Evolutionary conservation across 2,797 vertebrate species (phyloP).

Genomic region (Manis pentadactyla): DNA sequence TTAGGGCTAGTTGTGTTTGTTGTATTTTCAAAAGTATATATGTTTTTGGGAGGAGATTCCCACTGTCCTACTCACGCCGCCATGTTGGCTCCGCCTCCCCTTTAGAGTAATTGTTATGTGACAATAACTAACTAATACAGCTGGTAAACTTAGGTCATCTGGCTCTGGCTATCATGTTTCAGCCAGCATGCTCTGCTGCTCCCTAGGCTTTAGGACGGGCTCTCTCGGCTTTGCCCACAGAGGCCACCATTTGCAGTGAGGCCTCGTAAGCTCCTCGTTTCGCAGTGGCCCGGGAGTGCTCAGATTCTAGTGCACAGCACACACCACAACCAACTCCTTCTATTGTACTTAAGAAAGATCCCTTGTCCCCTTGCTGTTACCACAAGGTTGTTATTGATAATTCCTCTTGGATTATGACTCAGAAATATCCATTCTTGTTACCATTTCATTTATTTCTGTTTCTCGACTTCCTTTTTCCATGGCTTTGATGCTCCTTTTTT

Average conservation of each 20-base stretch:
- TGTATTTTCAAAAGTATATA: too few species aligned
- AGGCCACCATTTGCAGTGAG: not conserved
- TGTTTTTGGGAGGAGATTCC: too few species aligned
- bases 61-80: too few species aligned
- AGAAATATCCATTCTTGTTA: not conserved
- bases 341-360: not conserved
- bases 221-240: not conserved
- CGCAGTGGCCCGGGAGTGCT: not conserved
- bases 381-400: not conserved
- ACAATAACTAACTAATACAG: not conserved
- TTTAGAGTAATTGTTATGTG: not conserved
- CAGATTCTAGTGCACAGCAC: not conserved
- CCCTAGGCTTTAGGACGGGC: not conserved
- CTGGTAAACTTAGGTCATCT: not conserved
- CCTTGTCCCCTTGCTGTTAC: not conserved
- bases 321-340: not conserved
- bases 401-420: not conserved
- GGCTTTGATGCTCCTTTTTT: not conserved
- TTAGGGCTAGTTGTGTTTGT: too few species aligned
- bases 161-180: not conserved
- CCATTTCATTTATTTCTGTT: not conserved
- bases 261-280: not conserved
- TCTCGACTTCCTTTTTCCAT: not conserved
- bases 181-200: not conserved
- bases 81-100: too few species aligned